Evolutionary conservation across 2,888 invertebrate genomes (phyloP), one percentile per base, ranked within the genome.

Genomic region (Antitype chi): DNA sequence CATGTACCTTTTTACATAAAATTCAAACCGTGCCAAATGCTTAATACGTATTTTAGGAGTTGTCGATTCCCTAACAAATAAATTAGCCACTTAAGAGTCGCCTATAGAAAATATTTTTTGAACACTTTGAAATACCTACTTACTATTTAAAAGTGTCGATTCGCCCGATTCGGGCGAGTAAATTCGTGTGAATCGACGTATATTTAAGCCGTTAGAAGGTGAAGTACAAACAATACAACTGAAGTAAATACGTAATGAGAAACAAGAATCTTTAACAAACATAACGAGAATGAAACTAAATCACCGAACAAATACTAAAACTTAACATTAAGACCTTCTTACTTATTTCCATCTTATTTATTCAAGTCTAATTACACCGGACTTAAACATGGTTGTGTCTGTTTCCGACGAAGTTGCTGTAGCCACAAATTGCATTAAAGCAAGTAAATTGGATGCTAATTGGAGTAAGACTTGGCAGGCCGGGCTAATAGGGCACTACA

Each of bases 341-440:
- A 38, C 32, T 32, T 32, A 32, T 32, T 32, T 4, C 2, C 4
- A 3, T 32, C 32, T 32, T 38, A 63, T 20, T 79, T 57, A 80
- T 60, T 79, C 55, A 84, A 66, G 32, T 52, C 25, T 13, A 70
- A 70, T 84, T 70, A 79, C 20, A 25, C 17, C 15, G 6, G 70
- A 67, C 55, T 84, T 73, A 69, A 80, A 66, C 28, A 69, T 55
- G 68, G 15, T n/a, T 52, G 53, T 63, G 62, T 80, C 74, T 66
- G 62, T 28, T 73, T 9, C 59, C 15, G 55, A 28, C 47, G 59
- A 76, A 76, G 71, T 72, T 70, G 23, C 60, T 66, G 9, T 53
- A 52, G 20, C 71, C 66, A 59, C 70, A 82, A 82, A 76, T 82
- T 82, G 66, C 70, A 85, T 85, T 82, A 82, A 85, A 85, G 38